Evolutionary conservation across 2,888 invertebrate genomes (phyloP), one percentile per base, ranked within the genome.

Genomic region (Drosophila prolongata): DNA sequence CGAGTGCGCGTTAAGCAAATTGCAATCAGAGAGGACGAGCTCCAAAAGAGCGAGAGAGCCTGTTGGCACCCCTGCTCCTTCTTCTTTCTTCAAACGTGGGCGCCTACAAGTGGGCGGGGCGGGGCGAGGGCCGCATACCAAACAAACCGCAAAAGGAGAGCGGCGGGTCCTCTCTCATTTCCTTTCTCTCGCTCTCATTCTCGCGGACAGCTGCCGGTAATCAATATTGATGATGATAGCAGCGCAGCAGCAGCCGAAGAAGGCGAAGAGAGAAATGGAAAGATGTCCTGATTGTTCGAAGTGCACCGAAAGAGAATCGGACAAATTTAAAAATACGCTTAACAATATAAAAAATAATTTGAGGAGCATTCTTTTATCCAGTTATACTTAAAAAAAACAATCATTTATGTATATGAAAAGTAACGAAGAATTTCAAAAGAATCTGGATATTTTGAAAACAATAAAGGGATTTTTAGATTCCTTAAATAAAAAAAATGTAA

Each of bases 181-280:
- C 61, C 43, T 49, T 37, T 53, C 38, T 34, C 47, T 44, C 61
- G 24, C 24, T 24, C 24, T 24, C 24, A 24, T 24, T 46, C 65
- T 60, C 43, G 74, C 80, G 83, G 85, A 88, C 85, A 88, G 84
- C 84, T 85, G 89, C 85, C 85, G 85, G 85, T 87, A 86, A 86
- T 86, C 85, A 86, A 86, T 86, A 86, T 86, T 86, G 89, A 85
- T 88, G 78, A 79, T 79, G 79, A 84, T 79, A 84, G 89, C 75
- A 80, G 70, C 67, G 59, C 75, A 69, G 58, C 40, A 46, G 46
- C 42, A 61, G 53, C 66, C 67, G 64, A 71, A 70, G 81, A 71
- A 80, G 75, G 85, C 76, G 82, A 79, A 77, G 59, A 77, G 46
- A 59, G 67, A 86, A 77, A 76, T 71, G 9, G 16, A n/a, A 80